Evolutionary conservation across 2,797 vertebrate species (phyloP), one percentile per base, ranked within the genome.

Genomic region (Platyrinchus mystaceus): DNA sequence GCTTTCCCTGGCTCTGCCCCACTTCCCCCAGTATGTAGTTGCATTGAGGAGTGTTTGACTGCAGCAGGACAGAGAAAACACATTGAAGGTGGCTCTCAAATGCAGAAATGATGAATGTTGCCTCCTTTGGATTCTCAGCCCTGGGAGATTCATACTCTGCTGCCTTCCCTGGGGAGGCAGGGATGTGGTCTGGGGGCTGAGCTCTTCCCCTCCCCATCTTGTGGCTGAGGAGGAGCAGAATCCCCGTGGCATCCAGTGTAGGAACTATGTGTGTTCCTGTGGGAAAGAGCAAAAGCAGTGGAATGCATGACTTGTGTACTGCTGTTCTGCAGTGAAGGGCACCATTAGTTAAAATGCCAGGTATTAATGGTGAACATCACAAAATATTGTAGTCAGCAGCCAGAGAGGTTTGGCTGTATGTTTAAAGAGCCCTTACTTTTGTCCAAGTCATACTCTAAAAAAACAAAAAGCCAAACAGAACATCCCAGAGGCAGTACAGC

Each of bases 21-120:
- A 28, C 3, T 74, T 69, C 21, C n/a, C 0, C 0, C 43, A 36
- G 44, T 34, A 46, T 0, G 1, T 24, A 5, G 6, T 37, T 63
- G 18, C 28, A 32, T 23, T 75, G 56, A 26, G 28, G 28, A 46
- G 5, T 7, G 12, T 5, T 53, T 73, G 46, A 6, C 43, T 84
- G 70, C 39, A 41, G 62, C 20, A 64, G n/a, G 41, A 43, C 30
- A 23, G 50, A 47, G 11, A 39, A 46, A 34, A 43, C 0, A 0
- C 6, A 2, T 2, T 60, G 60, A 62, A 32, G 23, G 53, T 74
- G 83, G 14, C 27, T 89, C 30, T 56, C 55, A 89, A 26, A 58
- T 39, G 36, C 46, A 62, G 58, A 84, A 84, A 59, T 63, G 12
- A 74, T 69, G 14, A 60, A 34, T 49, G 9, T 39, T 81, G 23